Base-by-base conservation (phyloP, 2,797 vertebrate species). In the Linurgus olivaceus region DNA sequence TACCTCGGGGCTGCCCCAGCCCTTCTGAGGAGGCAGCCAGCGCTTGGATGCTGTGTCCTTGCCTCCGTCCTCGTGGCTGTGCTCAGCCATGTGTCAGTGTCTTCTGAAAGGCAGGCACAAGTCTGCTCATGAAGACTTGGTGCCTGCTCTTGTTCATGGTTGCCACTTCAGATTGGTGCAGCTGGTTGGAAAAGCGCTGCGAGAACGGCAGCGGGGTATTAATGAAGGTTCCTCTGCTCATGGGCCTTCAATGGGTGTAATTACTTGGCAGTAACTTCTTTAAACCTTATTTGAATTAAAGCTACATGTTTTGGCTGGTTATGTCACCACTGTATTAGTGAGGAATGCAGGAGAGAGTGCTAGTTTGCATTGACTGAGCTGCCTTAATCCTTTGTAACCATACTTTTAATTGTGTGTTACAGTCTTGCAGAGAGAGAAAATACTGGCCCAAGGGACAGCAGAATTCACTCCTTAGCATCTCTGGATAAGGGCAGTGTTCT, bases 221-320 rank as follows among this genome's bases (percentile, higher is more conserved):
- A 88, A 82, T n/a, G 86, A 94, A 77, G 91, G 61, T 63, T 91
- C 85, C 68, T 92, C 72, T 71, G 86, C 94, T 85, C 77, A 3
- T 38, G 29, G 40, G 48, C 66, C 93, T 86, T 91, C 94, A 89
- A 48, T 90, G 71, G 80, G 84, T 86, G 95, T 94, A 94, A 96
- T 97, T 93, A 84, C 94, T 94, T 96, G 94, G 95, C 96, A 97
- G 74, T 71, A 77, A 94, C 84, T 82, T 78, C 94, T 90, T 86
- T 65, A 94, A 90, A 86, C 67, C 77, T 63, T 87, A 76, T 66
- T 94, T 96, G 93, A 95, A 90, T 76, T 84, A 92, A 95, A 86
- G 62, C 88, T 94, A 59, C 93, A 79, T 93, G 91, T 90, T 96
- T 96, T 93, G 95, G 78, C 88, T 91, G 75, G 92, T 95, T 88